Evolutionary conservation across 2,113 vertebrate genomes (phyloP).

Genomic region (Chloropsis cyanopogon): DNA sequence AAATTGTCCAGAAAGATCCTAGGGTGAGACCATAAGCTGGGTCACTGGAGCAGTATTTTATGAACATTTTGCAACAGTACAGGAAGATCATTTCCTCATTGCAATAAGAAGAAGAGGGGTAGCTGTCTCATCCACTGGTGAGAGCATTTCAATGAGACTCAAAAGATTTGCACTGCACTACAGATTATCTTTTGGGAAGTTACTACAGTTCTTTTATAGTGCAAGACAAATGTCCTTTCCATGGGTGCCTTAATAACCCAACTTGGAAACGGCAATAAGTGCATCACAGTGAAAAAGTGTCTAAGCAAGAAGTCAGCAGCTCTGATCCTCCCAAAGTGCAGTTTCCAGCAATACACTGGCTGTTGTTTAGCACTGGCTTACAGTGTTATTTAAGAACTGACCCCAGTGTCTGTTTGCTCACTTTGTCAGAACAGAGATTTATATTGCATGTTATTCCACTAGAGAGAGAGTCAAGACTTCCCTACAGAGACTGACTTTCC

Average conservation of each 20-base stretch:
- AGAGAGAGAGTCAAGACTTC: not conserved
- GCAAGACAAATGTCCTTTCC: not conserved
- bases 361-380: not conserved
- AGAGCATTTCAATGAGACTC: not conserved
- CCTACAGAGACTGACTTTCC: not conserved
- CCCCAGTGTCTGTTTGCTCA: not conserved
- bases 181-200: not conserved
- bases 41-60: not conserved
- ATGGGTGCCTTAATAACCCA: not conserved
- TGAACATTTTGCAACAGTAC: not conserved
- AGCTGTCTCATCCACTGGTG: not conserved
- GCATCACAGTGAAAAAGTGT: not conserved
- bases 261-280: not conserved
- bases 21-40: not conserved
- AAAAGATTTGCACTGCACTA: not conserved
- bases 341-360: not conserved
- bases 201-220: not conserved
- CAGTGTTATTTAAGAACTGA: not conserved
- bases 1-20: not conserved
- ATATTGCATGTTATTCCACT: not conserved
- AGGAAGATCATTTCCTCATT: not conserved
- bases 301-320: not conserved
- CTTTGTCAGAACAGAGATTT: conserved; percentile 8
- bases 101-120: not conserved
- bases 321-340: not conserved